phyloP scores from a whole-genome alignment of 2,888 invertebrate genomes.

The Rotaria socialis region DNA sequence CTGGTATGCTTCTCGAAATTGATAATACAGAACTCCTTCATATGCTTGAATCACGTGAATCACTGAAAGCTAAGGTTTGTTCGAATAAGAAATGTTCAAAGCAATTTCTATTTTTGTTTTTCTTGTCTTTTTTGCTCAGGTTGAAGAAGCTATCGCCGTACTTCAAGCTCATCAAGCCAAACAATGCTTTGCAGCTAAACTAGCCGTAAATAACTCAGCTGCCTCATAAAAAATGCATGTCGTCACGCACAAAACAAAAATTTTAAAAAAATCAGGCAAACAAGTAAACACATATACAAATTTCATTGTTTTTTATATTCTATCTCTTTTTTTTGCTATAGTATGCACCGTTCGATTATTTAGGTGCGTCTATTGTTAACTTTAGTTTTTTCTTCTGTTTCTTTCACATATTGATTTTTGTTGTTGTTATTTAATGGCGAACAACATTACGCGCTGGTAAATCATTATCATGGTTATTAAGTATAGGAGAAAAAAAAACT shows the following conservation, averaged over 20 bases:
- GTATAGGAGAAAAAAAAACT: background rate
- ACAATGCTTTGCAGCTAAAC: constrained; percentile 36
- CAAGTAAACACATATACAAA: background rate
- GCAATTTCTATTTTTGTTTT: background rate
- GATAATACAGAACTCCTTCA: constrained; percentile 87
- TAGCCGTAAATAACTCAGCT: background rate
- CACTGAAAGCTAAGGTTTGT: constrained; percentile 43
- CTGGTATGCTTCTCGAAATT: constrained; percentile 97
- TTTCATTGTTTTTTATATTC: constrained; percentile 1
- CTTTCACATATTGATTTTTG: background rate
- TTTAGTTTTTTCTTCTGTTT: background rate
- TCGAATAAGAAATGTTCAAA: no score
- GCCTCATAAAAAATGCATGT: background rate
- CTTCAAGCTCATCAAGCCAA: no score
- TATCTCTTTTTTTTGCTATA: background rate
- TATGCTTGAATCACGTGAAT: constrained; percentile 45
- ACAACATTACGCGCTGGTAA: background rate
- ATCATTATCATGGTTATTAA: background rate
- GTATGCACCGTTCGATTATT: background rate
- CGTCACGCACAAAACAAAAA: no score
- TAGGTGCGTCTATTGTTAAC: background rate
- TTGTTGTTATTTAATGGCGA: background rate
- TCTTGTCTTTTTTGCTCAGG: background rate
- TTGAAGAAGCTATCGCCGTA: constrained; percentile 46
- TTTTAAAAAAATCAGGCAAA: background rate